Percentiles rank a stretch among this genome's conserved stretches.
phyloP scores from a whole-genome alignment of 2,113 vertebrate species.

The Myanophis thanlyinensis region DNA sequence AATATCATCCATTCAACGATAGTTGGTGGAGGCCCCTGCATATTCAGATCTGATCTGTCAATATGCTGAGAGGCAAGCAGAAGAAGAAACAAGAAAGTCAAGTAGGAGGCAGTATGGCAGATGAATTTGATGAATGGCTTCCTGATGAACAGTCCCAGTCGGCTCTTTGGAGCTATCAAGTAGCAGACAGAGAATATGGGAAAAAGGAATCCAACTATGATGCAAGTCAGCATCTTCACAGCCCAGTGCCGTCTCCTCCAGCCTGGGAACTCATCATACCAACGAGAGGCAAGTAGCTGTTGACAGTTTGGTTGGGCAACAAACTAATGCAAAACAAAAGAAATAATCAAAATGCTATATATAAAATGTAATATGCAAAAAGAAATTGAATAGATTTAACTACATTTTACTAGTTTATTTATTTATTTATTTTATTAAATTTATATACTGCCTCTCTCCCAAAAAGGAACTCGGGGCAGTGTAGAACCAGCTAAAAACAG shows the following conservation, averaged over 20 bases:
- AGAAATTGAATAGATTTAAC: neutral
- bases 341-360: constrained; percentile 22
- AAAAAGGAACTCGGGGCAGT: too few relatives aligned
- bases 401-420: neutral
- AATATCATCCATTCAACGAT: constrained; percentile 98
- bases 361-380: neutral
- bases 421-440: too few relatives aligned
- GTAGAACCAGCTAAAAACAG: too few relatives aligned
- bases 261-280: constrained; percentile 96
- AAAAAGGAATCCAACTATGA: constrained; percentile 92
- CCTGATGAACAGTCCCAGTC: constrained; percentile 89
- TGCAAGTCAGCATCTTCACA: constrained; percentile 88
- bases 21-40: constrained; percentile 88
- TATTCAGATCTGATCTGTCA: constrained; percentile 72
- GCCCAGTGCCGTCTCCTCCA: constrained; percentile 97
- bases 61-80: constrained; percentile 93
- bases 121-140: constrained; percentile 99
- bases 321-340: constrained; percentile 76
- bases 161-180: constrained; percentile 90
- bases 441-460: too few relatives aligned
- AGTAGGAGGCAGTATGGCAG: constrained; percentile 97
- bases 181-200: constrained; percentile 91
- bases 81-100: constrained; percentile 96
- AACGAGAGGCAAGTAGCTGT: constrained; percentile 94
- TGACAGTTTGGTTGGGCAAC: constrained; percentile 99